phyloP scores from a whole-genome alignment of 2,888 invertebrate genomes.

The Flexamia atlantica region DNA sequence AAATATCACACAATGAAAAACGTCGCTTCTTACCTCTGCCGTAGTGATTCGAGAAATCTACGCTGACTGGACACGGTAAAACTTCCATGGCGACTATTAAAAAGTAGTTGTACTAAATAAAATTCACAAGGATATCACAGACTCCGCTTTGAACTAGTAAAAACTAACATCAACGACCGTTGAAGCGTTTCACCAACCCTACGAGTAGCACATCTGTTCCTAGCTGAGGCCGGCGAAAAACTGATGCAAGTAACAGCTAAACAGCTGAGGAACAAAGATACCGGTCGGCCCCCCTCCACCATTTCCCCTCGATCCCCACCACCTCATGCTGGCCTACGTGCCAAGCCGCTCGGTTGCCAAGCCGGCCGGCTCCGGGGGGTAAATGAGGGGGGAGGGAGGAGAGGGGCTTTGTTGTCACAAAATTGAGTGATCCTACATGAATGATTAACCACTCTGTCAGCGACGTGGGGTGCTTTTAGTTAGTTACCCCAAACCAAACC shows the following conservation, averaged over 20 bases:
- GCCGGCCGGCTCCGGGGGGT: constrained; percentile 47
- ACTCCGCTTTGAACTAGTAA: constrained; percentile 21
- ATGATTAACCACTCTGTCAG: constrained; percentile 53
- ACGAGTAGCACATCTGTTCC: constrained; percentile 29
- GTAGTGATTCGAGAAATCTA: constrained; percentile 82
- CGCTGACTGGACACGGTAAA: constrained; percentile 86
- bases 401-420: constrained; percentile 29
- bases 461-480: constrained; percentile 52
- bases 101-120: constrained; percentile 56
- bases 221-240: constrained; percentile 53
- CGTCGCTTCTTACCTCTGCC: constrained; percentile 81
- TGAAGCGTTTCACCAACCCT: constrained; percentile 32
- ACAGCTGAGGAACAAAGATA: constrained; percentile 64
- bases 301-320: constrained; percentile 46
- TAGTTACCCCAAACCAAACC: constrained; percentile 42
- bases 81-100: constrained; percentile 81
- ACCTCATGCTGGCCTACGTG: constrained; percentile 59
- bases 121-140: constrained; percentile 57
- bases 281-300: constrained; percentile 62
- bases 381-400: constrained; percentile 1
- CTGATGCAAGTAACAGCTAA: constrained; percentile 63
- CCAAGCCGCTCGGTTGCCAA: constrained; percentile 51
- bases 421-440: constrained; percentile 55
- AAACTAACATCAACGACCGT: constrained; percentile 46
- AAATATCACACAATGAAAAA: constrained; percentile 20